A percentile compares a stretch with the other conserved stretches of the same genome.
Evolutionary conservation across 2,113 vertebrate species (phyloP).

Genomic region (Psittacula cyanocephala): DNA sequence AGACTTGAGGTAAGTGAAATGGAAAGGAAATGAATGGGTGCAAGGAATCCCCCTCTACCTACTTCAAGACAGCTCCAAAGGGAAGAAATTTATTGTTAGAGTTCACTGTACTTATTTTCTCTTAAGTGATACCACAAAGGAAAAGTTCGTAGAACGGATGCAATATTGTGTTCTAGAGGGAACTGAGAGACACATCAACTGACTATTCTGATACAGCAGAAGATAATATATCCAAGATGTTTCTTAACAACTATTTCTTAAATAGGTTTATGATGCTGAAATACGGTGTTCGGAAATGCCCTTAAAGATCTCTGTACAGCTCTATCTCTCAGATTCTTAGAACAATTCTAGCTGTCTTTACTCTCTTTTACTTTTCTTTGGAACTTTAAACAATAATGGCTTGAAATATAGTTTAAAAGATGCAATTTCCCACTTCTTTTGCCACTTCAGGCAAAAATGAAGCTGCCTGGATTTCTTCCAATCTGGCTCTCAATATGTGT

Average conservation of each 20-base stretch:
- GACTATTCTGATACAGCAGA: neutral
- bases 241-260: neutral
- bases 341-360: neutral
- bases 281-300: neutral
- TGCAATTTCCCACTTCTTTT: neutral
- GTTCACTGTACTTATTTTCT: neutral
- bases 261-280: neutral
- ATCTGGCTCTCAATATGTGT: neutral
- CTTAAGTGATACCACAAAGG: neutral
- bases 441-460: neutral
- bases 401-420: neutral
- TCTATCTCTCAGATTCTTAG: neutral
- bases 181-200: neutral
- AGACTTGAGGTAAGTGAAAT: neutral
- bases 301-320: neutral
- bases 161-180: neutral
- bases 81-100: neutral
- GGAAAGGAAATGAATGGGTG: neutral
- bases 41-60: neutral
- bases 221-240: neutral
- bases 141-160: neutral
- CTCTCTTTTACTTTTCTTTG: neutral
- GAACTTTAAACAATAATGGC: neutral
- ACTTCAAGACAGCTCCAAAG: neutral
- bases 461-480: neutral